Base-by-base conservation (phyloP, 2,797 vertebrate genomes). In the Hippoglossus hippoglossus region DNA sequence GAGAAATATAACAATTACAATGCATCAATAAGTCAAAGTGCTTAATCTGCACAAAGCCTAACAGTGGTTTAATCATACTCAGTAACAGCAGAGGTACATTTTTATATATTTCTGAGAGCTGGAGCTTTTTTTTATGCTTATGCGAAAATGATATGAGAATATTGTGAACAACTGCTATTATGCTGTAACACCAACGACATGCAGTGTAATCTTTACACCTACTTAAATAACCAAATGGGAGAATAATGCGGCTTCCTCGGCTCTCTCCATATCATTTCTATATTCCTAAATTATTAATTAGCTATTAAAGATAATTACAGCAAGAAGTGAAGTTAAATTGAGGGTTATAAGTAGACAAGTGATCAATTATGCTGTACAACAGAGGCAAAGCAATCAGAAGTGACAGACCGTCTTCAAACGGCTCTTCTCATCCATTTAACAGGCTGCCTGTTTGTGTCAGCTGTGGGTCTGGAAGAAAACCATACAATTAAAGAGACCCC, bases 351-450 rank as follows among this genome's bases (percentile, higher is more conserved):
- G 84, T 58, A 89, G 85, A 89, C 79, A 88, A 91, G 91, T 86
- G 88, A 94, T 94, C 92, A 92, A 92, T 93, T 92, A 90, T 89
- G 85, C 89, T 83, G 79, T 85, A 91, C 83, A 89, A 89, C 70
- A 71, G 82, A 88, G 85, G 90, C 84, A 86, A 77, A 88, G 88
- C 91, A 88, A 93, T 94, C 92, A 94, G 83, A 93, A 94, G 89
- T 93, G 91, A 93, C 90, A 93, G 89, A 86, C 85, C 84, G 80
- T 87, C 91, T 93, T 91, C 92, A 90, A 91, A 89, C 89, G 36
- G 85, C 86, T 88, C 92, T 94, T 83, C 90, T 92, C 91, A 92
- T 93, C 93, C 90, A 94, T 94, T 94, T 92, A 93, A 93, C 91
- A 91, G 86, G 88, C 92, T 91, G 92, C 92, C 90, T 91, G 93